Evolutionary conservation across 2,888 invertebrate species (phyloP).

Genomic region (Nymphalis c-album): DNA sequence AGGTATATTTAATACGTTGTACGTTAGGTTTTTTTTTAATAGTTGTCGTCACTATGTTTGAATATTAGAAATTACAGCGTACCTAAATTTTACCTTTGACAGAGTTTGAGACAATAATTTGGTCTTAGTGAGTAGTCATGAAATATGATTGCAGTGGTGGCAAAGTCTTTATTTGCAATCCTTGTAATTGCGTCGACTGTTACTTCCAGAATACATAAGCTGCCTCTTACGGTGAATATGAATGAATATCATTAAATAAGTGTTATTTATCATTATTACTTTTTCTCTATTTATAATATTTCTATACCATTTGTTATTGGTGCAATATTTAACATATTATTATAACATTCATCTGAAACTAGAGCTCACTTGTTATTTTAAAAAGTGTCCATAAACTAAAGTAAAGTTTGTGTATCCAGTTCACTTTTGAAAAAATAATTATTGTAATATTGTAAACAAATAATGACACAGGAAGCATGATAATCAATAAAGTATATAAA

Average conservation of each 20-base stretch:
- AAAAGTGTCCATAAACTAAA: too few species aligned
- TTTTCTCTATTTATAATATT: too few species aligned
- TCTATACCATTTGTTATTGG: too few species aligned
- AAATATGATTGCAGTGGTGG: slow-evolving; percentile 59
- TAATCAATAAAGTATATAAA: too few species aligned
- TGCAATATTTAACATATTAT: too few species aligned
- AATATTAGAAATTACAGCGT: not conserved
- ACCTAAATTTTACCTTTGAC: not conserved
- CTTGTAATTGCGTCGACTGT: slow-evolving; percentile 52
- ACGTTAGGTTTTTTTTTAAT: not conserved
- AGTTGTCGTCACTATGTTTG: not conserved
- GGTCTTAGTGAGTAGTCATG: slow-evolving; percentile 39
- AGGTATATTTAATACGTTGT: not conserved
- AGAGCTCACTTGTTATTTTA: too few species aligned
- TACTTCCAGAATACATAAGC: slow-evolving; percentile 69
- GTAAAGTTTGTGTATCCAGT: too few species aligned
- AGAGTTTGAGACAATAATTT: not conserved
- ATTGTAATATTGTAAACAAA: too few species aligned
- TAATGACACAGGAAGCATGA: not conserved
- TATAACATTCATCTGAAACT: too few species aligned
- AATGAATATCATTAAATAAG: not conserved
- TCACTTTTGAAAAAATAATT: too few species aligned
- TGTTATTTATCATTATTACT: not conserved
- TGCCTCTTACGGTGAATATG: slow-evolving; percentile 64
- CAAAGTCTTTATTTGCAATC: slow-evolving; percentile 48